phyloP scores from a whole-genome alignment of 2,113 vertebrate genomes.

The Catagonus wagneri region DNA sequence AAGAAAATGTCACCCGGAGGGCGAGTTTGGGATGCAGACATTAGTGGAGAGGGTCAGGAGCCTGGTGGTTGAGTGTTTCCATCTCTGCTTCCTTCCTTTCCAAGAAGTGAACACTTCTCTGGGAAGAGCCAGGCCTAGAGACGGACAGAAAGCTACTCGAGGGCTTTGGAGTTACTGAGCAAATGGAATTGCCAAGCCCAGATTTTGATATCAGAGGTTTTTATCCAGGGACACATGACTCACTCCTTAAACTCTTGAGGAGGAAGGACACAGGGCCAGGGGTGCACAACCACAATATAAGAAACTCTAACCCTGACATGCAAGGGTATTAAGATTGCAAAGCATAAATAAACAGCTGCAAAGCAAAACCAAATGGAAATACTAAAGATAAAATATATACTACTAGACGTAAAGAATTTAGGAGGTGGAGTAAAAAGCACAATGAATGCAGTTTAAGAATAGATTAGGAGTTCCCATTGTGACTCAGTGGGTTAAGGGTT shows the following conservation, averaged over 20 bases:
- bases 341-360: neutral
- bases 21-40: neutral
- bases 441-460: neutral
- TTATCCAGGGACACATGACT: neutral
- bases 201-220: neutral
- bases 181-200: neutral
- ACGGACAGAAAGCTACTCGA: neutral
- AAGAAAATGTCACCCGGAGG: neutral
- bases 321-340: neutral
- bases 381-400: neutral
- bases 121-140: neutral
- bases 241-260: neutral
- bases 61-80: too few relatives aligned
- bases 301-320: neutral
- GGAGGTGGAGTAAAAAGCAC: neutral
- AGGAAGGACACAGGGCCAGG: rapidly evolving
- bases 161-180: neutral
- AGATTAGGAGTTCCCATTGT: neutral
- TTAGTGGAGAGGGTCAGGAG: neutral
- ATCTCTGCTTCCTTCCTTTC: neutral
- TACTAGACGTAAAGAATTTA: neutral
- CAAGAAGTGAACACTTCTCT: neutral
- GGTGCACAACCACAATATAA: neutral
- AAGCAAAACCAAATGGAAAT: neutral
- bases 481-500: too few relatives aligned